phyloP scores from a whole-genome alignment of 2,113 vertebrate genomes.

The Perca schrenkii region DNA sequence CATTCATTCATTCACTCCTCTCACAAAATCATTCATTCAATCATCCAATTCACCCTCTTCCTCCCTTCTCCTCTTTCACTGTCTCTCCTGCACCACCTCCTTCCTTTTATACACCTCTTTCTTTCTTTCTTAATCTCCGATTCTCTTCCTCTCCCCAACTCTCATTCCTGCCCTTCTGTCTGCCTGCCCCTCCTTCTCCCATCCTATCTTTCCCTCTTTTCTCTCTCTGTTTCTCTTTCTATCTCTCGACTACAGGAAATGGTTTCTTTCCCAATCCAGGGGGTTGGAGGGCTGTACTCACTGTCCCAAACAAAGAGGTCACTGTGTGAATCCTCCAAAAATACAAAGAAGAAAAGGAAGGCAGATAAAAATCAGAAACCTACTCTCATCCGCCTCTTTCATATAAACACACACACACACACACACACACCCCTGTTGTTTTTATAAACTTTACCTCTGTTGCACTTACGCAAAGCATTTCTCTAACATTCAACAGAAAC shows the following conservation, averaged over 20 bases:
- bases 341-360: constrained; percentile 85
- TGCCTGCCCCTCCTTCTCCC: constrained; percentile 55
- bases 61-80: constrained; percentile 74
- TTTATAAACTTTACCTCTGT: constrained; percentile 14
- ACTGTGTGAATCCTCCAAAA: constrained; percentile 86
- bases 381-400: constrained; percentile 81
- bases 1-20: constrained; percentile 54
- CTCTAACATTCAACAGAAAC: constrained; percentile 41
- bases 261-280: constrained; percentile 77
- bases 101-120: constrained; percentile 56
- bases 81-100: constrained; percentile 47
- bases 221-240: constrained; percentile 63
- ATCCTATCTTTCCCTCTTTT: constrained; percentile 62
- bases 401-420: constrained; percentile 24
- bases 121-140: constrained; percentile 62
- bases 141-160: constrained; percentile 57
- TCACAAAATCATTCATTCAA: constrained; percentile 61
- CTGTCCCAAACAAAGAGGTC: constrained; percentile 88
- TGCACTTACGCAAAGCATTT: constrained; percentile 35
- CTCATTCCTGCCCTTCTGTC: constrained; percentile 60
- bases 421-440: constrained; percentile 11
- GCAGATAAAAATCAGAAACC: constrained; percentile 84
- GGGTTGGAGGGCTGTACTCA: constrained; percentile 71
- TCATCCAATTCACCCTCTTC: constrained; percentile 59
- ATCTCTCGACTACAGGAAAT: constrained; percentile 83